Conservation (phyloP, 2,797 vertebrate genomes). For the Phrynocephalus forsythii region DNA sequence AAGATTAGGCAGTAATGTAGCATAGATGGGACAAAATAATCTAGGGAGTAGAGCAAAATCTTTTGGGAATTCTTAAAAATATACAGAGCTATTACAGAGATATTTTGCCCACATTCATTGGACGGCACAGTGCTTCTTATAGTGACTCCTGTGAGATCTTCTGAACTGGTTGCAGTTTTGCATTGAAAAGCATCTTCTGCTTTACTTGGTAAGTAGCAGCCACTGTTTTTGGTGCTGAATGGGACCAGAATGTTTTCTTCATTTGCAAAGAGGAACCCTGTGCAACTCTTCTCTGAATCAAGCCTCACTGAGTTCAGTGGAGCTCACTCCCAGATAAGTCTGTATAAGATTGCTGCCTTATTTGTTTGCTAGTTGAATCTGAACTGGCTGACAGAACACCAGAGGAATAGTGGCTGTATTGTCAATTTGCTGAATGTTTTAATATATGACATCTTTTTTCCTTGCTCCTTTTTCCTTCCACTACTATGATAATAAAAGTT, state of each 20-base stretch:
- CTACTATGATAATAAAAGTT: neutral
- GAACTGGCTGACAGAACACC: neutral
- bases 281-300: neutral
- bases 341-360: neutral
- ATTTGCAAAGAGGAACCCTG: neutral
- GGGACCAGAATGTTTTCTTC: neutral
- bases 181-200: neutral
- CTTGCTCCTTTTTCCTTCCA: neutral
- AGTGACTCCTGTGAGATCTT: neutral
- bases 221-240: conserved; percentile 21
- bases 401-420: neutral
- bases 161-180: neutral
- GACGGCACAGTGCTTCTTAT: neutral
- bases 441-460: neutral
- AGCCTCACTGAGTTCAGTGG: neutral
- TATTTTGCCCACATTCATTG: no score
- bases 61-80: neutral
- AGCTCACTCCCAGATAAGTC: neutral
- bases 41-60: neutral
- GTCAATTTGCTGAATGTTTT: neutral
- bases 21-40: neutral
- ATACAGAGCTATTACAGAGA: neutral
- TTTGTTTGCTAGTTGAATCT: neutral
- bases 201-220: conserved; percentile 8
- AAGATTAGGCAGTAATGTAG: neutral